Evolutionary conservation across 2,113 vertebrate genomes (phyloP).

Genomic region (Loxodonta africana): DNA sequence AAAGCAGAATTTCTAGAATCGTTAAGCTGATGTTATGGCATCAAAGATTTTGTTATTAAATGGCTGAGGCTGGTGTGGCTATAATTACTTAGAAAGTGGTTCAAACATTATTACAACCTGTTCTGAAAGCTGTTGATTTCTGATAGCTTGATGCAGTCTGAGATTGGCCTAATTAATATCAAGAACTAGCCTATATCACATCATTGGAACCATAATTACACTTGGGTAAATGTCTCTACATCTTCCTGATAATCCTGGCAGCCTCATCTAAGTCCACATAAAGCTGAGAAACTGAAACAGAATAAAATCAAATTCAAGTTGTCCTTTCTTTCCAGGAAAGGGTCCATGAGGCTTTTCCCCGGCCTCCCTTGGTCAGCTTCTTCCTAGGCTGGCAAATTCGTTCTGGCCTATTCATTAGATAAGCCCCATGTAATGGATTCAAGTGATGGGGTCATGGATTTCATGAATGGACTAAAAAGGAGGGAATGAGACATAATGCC

Average conservation of each 20-base stretch:
- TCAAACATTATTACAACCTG: background rate
- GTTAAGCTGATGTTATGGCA: background rate
- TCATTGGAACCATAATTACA: conserved; percentile 18
- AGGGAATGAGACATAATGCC: too few species aligned
- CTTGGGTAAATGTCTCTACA: background rate
- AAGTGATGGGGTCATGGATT: too few species aligned
- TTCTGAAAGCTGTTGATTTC: conserved; percentile 39
- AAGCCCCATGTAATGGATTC: too few species aligned
- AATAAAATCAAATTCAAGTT: background rate
- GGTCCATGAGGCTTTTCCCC: too few species aligned
- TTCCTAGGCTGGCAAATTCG: too few species aligned
- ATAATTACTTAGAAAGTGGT: conserved; percentile 29
- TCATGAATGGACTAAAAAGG: too few species aligned
- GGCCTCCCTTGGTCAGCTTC: too few species aligned
- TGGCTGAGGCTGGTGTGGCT: background rate
- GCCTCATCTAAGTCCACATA: background rate
- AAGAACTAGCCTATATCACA: background rate
- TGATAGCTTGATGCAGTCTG: conserved; percentile 12
- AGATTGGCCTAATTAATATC: conserved; percentile 25
- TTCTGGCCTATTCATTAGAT: too few species aligned
- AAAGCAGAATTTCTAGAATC: background rate
- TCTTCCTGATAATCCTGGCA: background rate
- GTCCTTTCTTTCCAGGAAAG: too few species aligned
- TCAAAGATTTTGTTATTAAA: background rate
- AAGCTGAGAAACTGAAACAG: background rate